A percentile compares a stretch with the other conserved stretches of the same genome.
Conservation (phyloP, 92 coral and sea anemone species). For the Chrysogorgia sp. region DNA sequence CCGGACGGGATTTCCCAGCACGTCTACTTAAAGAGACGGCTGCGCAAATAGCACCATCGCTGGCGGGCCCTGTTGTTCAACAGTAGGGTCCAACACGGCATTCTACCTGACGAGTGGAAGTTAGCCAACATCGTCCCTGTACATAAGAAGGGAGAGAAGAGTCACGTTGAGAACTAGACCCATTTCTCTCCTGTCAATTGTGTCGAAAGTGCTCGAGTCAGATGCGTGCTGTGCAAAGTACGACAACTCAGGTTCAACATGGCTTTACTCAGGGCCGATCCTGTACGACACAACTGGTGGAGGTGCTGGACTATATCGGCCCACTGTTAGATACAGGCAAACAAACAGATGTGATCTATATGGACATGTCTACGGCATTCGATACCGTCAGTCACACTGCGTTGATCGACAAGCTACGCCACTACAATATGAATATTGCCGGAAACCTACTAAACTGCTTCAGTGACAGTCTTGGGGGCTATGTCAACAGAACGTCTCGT, state of each 20-base stretch:
- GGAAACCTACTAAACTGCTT: constrained; percentile 37
- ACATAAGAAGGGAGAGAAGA: no score
- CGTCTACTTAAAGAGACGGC: constrained; percentile 24
- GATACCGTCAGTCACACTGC: constrained; percentile 42
- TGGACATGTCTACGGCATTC: constrained; percentile 49
- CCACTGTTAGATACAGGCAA: constrained; percentile 34
- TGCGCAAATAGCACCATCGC: constrained; percentile 39
- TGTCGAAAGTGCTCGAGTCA: no score
- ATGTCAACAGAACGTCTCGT: no score
- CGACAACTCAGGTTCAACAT: not conserved
- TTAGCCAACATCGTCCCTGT: no score
- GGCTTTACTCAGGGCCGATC: constrained; percentile 31
- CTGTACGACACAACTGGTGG: constrained; percentile 47
- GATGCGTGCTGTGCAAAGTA: no score
- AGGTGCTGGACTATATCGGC: constrained; percentile 43
- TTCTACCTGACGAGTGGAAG: no score
- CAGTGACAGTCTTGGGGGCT: constrained; percentile 36
- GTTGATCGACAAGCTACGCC: constrained; percentile 14
- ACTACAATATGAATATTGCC: constrained; percentile 2
- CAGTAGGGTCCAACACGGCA: no score
- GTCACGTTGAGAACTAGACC: no score
- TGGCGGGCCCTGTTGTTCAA: no score
- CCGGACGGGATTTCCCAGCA: constrained; percentile 28
- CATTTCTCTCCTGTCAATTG: no score
- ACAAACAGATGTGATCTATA: constrained; percentile 43